Conservation (phyloP, 1,140 invertebrate genomes). For the Plectrocnemia conspersa region DNA sequence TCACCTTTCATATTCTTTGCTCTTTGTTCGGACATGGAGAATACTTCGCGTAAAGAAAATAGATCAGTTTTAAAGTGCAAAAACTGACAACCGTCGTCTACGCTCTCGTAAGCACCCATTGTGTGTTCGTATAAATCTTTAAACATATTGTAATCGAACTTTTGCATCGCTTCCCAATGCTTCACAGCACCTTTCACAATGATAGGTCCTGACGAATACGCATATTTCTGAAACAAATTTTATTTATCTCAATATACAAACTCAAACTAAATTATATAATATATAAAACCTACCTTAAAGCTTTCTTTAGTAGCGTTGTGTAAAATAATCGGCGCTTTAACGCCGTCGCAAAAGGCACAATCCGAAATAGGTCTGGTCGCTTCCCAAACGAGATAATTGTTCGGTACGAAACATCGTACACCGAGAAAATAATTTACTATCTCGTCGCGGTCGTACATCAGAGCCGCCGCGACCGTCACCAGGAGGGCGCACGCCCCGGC, state of each 20-base stretch:
- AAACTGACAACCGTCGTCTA: constrained; percentile 81
- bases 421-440: constrained; percentile 41
- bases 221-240: constrained; percentile 50
- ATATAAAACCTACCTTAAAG: constrained; percentile 52
- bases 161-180: constrained; percentile 71
- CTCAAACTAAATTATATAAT: neutral
- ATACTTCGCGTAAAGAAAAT: constrained; percentile 69
- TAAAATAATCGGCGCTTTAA: constrained; percentile 58
- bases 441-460: neutral
- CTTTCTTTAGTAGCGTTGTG: constrained; percentile 61
- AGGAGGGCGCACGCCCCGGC: neutral
- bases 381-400: constrained; percentile 82
- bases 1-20: constrained; percentile 57
- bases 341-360: constrained; percentile 68
- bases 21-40: constrained; percentile 67
- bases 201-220: constrained; percentile 77
- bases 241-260: no score
- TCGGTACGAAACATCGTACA: constrained; percentile 69
- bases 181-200: constrained; percentile 70
- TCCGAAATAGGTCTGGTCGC: constrained; percentile 75
- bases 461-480: neutral
- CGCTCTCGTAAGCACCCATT: constrained; percentile 60
- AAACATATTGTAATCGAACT: constrained; percentile 73
- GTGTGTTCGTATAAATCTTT: constrained; percentile 66
- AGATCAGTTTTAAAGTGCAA: constrained; percentile 86